Evolutionary conservation across 2,888 invertebrate genomes (phyloP).

Genomic region (Lochmaea crataegi): DNA sequence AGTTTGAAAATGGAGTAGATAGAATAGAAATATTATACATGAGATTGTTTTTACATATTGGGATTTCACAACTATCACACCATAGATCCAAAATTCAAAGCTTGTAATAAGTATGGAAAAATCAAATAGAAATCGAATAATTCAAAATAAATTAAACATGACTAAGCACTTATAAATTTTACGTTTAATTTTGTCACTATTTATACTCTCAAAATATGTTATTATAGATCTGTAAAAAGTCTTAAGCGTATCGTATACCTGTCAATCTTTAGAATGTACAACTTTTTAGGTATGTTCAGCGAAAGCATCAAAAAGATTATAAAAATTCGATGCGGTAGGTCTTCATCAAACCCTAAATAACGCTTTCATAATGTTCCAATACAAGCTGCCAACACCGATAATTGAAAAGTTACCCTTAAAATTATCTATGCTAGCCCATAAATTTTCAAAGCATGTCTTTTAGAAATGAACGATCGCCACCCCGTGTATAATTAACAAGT

Average conservation of each 20-base stretch:
- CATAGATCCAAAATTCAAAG: no score
- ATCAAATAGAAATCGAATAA: no score
- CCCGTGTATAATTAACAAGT: slow-evolving; percentile 17
- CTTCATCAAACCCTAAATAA: slow-evolving; percentile 10
- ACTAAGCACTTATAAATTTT: no score
- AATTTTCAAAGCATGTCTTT: slow-evolving; percentile 11
- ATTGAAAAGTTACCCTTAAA: slow-evolving; percentile 26
- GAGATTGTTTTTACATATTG: no score
- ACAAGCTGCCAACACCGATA: slow-evolving; percentile 25
- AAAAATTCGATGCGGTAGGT: slow-evolving; percentile 30
- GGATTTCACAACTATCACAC: no score
- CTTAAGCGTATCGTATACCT: not conserved
- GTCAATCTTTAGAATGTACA: not conserved
- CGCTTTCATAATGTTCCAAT: slow-evolving; percentile 20
- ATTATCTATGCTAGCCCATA: slow-evolving; percentile 22
- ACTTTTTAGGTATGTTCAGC: not conserved
- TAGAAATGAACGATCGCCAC: slow-evolving; percentile 11
- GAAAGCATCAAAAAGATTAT: not conserved
- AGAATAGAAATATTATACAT: no score
- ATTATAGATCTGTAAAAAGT: no score
- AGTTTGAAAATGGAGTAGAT: no score
- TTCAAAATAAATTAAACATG: no score
- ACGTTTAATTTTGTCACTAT: no score
- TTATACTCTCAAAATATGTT: no score
- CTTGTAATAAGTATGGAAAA: no score